Evolutionary conservation across 1,140 invertebrate species (phyloP).

Genomic region (Dryas iulia): DNA sequence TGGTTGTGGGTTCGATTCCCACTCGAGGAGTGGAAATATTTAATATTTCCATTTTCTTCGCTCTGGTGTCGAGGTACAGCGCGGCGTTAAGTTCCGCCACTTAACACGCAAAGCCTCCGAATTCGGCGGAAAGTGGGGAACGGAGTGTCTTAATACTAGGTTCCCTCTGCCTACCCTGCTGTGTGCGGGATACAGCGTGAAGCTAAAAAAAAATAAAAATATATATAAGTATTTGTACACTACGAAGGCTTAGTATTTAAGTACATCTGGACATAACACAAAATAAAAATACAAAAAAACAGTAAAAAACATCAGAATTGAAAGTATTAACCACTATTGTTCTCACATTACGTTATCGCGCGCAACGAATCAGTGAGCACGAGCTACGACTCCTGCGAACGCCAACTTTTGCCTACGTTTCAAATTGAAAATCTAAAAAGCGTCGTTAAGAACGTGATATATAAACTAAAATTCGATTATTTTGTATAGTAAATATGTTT

Average conservation of each 20-base stretch:
- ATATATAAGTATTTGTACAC: too few relatives aligned
- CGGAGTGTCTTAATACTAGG: not conserved
- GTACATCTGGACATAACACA: too few relatives aligned
- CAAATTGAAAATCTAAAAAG: constrained; percentile 9
- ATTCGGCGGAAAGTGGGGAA: not conserved
- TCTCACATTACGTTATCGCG: constrained; percentile 17
- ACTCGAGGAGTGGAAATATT: too few relatives aligned
- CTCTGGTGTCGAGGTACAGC: too few relatives aligned
- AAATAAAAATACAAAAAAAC: not conserved
- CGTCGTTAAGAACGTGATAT: not conserved
- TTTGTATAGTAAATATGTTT: too few relatives aligned
- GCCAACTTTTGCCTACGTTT: constrained; percentile 3
- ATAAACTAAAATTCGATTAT: not conserved
- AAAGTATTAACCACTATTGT: constrained; percentile 12
- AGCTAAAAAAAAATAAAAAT: too few relatives aligned
- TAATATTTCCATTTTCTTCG: too few relatives aligned
- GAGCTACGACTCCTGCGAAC: constrained; percentile 5
- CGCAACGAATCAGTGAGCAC: constrained; percentile 15
- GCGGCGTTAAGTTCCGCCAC: too few relatives aligned
- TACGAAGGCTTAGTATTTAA: too few relatives aligned
- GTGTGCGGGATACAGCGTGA: not conserved
- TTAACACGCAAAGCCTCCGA: not conserved
- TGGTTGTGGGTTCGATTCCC: too few relatives aligned
- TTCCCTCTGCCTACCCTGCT: not conserved
- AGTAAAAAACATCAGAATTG: not conserved